Evolutionary conservation across 2,888 invertebrate genomes (phyloP), one percentile per base, ranked within the genome.

Genomic region (Tachina fera): DNA sequence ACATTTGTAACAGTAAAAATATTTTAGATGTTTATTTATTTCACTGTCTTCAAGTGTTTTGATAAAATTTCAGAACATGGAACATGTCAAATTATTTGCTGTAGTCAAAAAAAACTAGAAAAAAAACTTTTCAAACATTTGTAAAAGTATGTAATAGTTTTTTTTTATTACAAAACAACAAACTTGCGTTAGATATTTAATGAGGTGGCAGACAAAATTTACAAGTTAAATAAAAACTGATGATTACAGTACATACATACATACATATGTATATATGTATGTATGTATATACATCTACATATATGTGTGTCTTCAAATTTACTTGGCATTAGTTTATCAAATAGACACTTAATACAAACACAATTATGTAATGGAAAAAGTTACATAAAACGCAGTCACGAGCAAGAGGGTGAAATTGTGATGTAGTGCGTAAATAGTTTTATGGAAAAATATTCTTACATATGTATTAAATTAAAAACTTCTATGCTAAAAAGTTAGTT

Each of bases 181-280:
- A 31, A 31, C 31, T 3, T 31, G 31, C 31, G 31, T 31, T 31
- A 31, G 31, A 31, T 41, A 74, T 49, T 74, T 61, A 61, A 65
- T 65, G 53, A 65, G 47, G 75, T 76, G 45, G 53, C 75, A 76
- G 65, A 47, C 45, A 76, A 76, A 65, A 31, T 56, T 74, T 51
- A 19, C 45, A 63, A 61, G 45, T 63, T 65, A 65, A 53, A 65
- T 43, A 53, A 3, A 56, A 65, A 65, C 45, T 22, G 53, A 75
- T 45, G 65, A 53, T 47, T 19, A 39, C 39, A n/a, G 19, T 49
- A 41, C 47, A 56, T 43, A n/a, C 19, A 16, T 41, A 16, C 31
- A 43, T 31, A 31, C 31, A 31, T 31, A 31, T 4, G 4, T 31
- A 31, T 4, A 31, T 31, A 31, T 4, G 4, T 31, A 31, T 3